Conservation (phyloP, 2,888 invertebrate genomes). For the Stenichneumon culpator region DNA sequence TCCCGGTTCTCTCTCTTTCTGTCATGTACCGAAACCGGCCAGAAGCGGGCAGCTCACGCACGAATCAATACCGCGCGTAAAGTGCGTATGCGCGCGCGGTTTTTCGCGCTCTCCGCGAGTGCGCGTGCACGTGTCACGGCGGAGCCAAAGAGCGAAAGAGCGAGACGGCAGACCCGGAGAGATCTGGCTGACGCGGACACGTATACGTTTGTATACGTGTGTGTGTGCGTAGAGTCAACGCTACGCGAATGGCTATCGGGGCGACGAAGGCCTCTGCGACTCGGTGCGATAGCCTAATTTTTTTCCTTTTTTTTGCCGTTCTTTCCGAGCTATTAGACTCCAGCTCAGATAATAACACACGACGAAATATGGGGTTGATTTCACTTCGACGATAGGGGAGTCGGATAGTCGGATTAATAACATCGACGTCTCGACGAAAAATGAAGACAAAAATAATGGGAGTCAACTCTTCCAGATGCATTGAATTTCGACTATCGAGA, state of each 20-base stretch:
- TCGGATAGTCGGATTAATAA: background rate
- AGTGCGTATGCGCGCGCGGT: slow-evolving; percentile 66
- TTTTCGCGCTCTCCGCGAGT: slow-evolving; percentile 59
- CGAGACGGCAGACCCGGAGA: slow-evolving; percentile 14
- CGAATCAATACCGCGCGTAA: slow-evolving; percentile 66
- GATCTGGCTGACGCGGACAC: slow-evolving; percentile 63
- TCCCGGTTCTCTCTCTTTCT: slow-evolving; percentile 33
- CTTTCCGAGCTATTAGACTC: slow-evolving; percentile 31
- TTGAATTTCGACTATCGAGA: background rate
- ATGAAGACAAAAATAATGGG: slow-evolving; percentile 45
- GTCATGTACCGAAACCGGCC: background rate
- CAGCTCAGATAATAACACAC: slow-evolving; percentile 1
- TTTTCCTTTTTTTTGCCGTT: slow-evolving; percentile 32
- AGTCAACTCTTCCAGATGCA: background rate
- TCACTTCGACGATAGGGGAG: background rate
- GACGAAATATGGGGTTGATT: slow-evolving; percentile 6
- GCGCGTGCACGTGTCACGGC: slow-evolving; percentile 77
- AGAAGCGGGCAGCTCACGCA: slow-evolving; percentile 60
- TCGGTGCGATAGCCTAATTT: slow-evolving; percentile 60
- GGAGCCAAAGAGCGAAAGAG: slow-evolving; percentile 37
- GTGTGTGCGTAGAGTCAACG: slow-evolving; percentile 45
- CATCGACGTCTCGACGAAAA: background rate
- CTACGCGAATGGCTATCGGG: slow-evolving; percentile 26
- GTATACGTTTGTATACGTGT: slow-evolving; percentile 22
- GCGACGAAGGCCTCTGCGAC: slow-evolving; percentile 47